phyloP scores from a whole-genome alignment of 2,888 invertebrate species.

The Girardia tigrina region DNA sequence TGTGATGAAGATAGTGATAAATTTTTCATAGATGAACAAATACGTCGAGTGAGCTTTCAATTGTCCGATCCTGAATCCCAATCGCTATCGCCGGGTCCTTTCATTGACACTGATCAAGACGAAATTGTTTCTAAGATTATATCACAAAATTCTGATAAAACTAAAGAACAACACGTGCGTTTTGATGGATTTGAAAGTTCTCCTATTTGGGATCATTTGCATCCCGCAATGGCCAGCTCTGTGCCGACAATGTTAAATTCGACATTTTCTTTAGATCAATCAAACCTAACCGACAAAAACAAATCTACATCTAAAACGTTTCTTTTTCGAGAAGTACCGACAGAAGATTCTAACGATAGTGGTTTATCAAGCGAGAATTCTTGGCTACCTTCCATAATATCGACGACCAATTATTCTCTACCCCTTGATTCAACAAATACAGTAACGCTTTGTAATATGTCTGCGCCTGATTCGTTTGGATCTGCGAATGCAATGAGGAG shows the following conservation, averaged over 20 bases:
- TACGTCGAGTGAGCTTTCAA: constrained; percentile 17
- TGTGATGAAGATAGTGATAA: constrained; percentile 21
- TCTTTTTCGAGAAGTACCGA: background rate
- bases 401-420: constrained; percentile 3
- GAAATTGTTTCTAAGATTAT: background rate
- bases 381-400: constrained; percentile 11
- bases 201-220: constrained; percentile 18
- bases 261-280: constrained; percentile 3
- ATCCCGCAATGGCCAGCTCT: constrained; percentile 23
- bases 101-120: background rate
- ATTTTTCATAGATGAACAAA: constrained; percentile 19
- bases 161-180: background rate
- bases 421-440: constrained; percentile 21
- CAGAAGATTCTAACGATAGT: constrained; percentile 39
- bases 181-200: background rate
- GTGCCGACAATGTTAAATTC: constrained; percentile 20
- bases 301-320: background rate
- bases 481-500: constrained; percentile 2
- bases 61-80: background rate
- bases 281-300: background rate
- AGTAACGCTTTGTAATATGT: background rate
- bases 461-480: constrained; percentile 26
- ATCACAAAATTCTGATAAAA: background rate
- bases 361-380: constrained; percentile 38
- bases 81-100: background rate